These are phyloP conservation scores for Caprella mutica DNA, from an alignment of 2,888 invertebrate species.

Conservation along the genomic window DNA sequence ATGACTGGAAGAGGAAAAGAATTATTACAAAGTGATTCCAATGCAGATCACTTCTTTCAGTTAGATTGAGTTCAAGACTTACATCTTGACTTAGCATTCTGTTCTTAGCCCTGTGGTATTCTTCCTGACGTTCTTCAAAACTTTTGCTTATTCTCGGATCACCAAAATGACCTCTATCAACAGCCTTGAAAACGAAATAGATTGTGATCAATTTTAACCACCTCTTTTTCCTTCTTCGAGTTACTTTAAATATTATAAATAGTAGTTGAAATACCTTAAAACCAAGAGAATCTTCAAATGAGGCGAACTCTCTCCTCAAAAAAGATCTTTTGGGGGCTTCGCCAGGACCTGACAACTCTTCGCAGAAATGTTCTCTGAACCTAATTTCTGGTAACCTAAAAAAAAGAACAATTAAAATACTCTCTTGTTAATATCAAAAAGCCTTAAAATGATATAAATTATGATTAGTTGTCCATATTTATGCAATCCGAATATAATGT, in stretches of 20 bases:
- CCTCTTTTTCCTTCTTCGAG: neutral
- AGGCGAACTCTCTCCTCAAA: conserved; percentile 67
- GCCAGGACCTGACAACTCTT: conserved; percentile 46
- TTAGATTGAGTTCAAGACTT: too few relatives aligned
- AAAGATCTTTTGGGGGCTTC: conserved; percentile 66
- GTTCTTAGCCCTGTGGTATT: conserved; percentile 70
- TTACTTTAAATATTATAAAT: neutral
- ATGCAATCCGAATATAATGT: too few relatives aligned
- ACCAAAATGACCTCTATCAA: too few relatives aligned
- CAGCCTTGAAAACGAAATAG: neutral
- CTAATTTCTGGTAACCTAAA: conserved; percentile 49
- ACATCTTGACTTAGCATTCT: conserved; percentile 65
- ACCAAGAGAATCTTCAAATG: conserved; percentile 58
- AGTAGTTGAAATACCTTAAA: conserved; percentile 36
- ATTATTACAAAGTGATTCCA: too few relatives aligned
- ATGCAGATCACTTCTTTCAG: too few relatives aligned
- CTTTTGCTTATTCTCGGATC: conserved; percentile 65
- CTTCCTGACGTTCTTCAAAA: conserved; percentile 81
- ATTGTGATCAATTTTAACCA: neutral
- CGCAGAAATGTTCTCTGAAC: conserved; percentile 59
- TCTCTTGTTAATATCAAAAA: too few relatives aligned
- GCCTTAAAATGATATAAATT: too few relatives aligned
- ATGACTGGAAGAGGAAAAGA: conserved; percentile 34
- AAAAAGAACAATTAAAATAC: neutral
- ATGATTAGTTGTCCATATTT: too few relatives aligned